These are phyloP conservation scores for Latrodectus elegans DNA, from an alignment of 2,888 invertebrate genomes.

Conservation along the genomic window DNA sequence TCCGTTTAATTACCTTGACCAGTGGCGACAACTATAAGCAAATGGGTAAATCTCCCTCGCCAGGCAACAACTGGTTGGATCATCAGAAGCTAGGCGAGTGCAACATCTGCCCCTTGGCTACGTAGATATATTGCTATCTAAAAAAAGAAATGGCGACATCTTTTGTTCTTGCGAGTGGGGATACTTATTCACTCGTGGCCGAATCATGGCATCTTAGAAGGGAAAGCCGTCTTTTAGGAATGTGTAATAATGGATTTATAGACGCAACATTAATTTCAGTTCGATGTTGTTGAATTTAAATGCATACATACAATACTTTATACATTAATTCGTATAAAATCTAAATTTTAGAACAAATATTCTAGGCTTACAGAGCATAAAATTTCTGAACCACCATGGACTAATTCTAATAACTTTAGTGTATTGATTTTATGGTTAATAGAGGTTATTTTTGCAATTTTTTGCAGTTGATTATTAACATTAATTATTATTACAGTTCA, in stretches of 20 bases:
- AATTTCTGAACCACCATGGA: neutral
- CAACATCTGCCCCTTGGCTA: slow-evolving; percentile 1
- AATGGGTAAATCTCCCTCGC: slow-evolving; percentile 47
- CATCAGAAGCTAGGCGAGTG: slow-evolving; percentile 17
- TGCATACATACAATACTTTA: too few species aligned
- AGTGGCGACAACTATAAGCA: slow-evolving; percentile 46
- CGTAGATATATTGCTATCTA: neutral
- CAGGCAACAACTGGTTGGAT: slow-evolving; percentile 46
- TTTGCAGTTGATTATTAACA: too few species aligned
- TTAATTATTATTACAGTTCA: too few species aligned
- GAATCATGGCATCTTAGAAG: neutral
- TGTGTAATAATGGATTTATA: too few species aligned
- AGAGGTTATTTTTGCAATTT: too few species aligned
- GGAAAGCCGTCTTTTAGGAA: too few species aligned
- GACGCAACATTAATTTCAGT: neutral
- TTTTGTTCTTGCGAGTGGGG: neutral
- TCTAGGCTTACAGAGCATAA: neutral
- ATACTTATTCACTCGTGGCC: neutral
- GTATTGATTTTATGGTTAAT: too few species aligned
- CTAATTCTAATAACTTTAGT: too few species aligned
- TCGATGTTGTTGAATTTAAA: neutral
- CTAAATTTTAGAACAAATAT: too few species aligned
- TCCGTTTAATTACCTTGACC: slow-evolving; percentile 60
- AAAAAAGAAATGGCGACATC: neutral
- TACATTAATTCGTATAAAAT: too few species aligned